A percentile compares a stretch with the other conserved stretches of the same genome.
phyloP scores from a whole-genome alignment of 2,888 invertebrate genomes.

The Asteroscopus sphinx region DNA sequence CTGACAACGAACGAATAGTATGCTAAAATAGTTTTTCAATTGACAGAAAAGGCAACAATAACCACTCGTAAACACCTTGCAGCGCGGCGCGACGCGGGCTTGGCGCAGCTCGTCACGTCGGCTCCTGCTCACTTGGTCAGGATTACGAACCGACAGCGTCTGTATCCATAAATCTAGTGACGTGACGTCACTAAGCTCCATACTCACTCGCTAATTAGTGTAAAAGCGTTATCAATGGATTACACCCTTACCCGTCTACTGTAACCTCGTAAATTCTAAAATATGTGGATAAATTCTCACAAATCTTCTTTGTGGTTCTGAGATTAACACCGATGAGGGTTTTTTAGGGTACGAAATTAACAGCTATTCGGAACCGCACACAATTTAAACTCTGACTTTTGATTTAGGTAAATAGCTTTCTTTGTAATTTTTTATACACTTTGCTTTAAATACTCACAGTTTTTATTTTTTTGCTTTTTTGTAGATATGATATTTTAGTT shows the following conservation, averaged over 20 bases:
- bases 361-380: constrained; percentile 39
- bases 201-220: constrained; percentile 81
- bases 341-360: constrained; percentile 38
- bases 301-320: constrained; percentile 51
- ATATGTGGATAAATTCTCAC: constrained; percentile 50
- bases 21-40: constrained; percentile 14
- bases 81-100: constrained; percentile 11
- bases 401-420: constrained; percentile 15
- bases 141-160: constrained; percentile 71
- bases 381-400: constrained; percentile 32
- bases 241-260: constrained; percentile 55
- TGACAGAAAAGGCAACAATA: constrained; percentile 16
- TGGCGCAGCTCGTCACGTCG: constrained; percentile 49
- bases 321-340: constrained; percentile 49
- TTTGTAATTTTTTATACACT: no score
- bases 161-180: constrained; percentile 78
- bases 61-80: constrained; percentile 7
- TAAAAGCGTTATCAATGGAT: constrained; percentile 79
- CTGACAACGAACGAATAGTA: neutral
- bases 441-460: no score
- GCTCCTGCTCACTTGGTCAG: constrained; percentile 63
- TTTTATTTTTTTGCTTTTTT: no score
- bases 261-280: constrained; percentile 53
- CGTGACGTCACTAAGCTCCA: constrained; percentile 78
- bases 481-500: no score